Conservation (phyloP, 2,113 vertebrate species). For the Oenanthe oenanthe region DNA sequence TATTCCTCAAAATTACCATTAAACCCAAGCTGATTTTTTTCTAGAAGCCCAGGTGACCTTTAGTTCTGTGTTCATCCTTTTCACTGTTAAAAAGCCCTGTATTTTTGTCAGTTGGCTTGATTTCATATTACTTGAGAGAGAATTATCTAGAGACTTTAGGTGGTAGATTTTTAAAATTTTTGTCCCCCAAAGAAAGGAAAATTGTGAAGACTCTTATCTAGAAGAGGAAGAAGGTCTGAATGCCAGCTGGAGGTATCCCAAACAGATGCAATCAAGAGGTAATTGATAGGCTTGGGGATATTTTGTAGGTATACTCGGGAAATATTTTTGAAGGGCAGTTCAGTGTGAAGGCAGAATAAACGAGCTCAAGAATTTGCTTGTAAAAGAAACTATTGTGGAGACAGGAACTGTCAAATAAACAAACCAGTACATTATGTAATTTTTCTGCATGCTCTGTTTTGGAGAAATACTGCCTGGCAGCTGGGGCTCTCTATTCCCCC, state of each 20-base stretch:
- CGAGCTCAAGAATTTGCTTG: background rate
- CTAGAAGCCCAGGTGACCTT: background rate
- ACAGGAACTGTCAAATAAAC: conserved; percentile 1
- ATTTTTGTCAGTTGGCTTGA: background rate
- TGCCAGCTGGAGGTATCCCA: background rate
- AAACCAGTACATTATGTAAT: background rate
- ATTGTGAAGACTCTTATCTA: background rate
- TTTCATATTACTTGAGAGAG: background rate
- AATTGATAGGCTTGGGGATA: background rate
- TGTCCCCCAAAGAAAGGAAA: background rate
- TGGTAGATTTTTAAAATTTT: background rate
- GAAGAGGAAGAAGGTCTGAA: background rate
- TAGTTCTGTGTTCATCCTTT: background rate
- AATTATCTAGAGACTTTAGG: background rate
- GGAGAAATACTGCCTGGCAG: conserved; percentile 27
- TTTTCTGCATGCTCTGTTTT: background rate
- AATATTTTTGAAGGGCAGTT: background rate
- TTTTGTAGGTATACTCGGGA: background rate
- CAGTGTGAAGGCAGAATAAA: background rate
- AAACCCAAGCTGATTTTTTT: background rate
- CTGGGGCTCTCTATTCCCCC: background rate
- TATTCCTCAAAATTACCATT: background rate
- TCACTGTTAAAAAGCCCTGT: background rate
- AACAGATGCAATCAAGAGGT: background rate
- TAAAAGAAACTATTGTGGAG: background rate